Base-by-base conservation (phyloP, 1,140 invertebrate species). In the Globodera rostochiensis region DNA sequence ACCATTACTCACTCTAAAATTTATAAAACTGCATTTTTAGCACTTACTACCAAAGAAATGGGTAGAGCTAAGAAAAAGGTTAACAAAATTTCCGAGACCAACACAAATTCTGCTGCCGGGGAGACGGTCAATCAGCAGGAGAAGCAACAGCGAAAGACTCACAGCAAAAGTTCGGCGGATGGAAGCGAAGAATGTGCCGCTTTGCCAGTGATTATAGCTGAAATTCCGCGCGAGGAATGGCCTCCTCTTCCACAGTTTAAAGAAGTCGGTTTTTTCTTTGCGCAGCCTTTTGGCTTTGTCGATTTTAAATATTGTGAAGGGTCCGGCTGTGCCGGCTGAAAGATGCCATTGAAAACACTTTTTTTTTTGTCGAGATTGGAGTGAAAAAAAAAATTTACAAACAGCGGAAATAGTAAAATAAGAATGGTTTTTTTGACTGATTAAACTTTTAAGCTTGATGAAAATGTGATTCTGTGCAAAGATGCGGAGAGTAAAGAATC, bases 401-500 rank as follows among this genome's bases (percentile, higher is more conserved):
- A 36, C 36, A 36, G 2, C 15, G 11, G 15, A 19, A 15, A 15
- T 5, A 8, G 0, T 6, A 57, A 6, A 64, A 45, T 57, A 6
- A 19, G 46, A n/a, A 6, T 15, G 15, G 21, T 74, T 74, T 11
- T 11, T 71, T 49, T 49, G 9, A n/a, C 8, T 79, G 8, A 60
- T 19, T 79, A n/a, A 4, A 45, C 8, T n/a, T 67, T 21, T 21
- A 19, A 80, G 53, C 6, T 49, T 64, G 67, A 79, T 5, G 57
- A 80, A 47, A 77, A 80, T 60, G 19, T 67, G 7, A 25, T 77
- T 15, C 36, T 77, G 49, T 74, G 70, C 21, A 53, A 50, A 9
- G 73, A 80, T 66, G 79, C 73, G 25, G 70, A 66, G 67, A 80
- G 67, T 36, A 80, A 45, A 46, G 57, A 80, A n/a, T 77, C 47